Conservation (phyloP, 1,140 invertebrate genomes). For the Colletes latitarsis region DNA sequence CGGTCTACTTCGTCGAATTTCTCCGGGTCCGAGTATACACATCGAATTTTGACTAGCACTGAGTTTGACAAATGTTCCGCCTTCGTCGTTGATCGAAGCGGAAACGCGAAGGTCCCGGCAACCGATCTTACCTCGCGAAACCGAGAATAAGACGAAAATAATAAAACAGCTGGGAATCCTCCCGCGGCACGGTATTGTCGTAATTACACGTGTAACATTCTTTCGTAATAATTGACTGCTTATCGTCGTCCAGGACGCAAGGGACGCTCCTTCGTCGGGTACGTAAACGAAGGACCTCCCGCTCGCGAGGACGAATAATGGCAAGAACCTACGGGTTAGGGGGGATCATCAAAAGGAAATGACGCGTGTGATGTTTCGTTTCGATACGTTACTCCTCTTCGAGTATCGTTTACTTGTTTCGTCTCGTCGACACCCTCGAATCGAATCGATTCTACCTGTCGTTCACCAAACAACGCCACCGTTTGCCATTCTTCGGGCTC, state of each 20-base stretch:
- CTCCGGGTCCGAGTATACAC: conserved; percentile 47
- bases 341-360: conserved; percentile 46
- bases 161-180: conserved; percentile 24
- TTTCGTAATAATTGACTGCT: conserved; percentile 75
- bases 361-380: conserved; percentile 54
- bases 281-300: neutral
- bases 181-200: conserved; percentile 68
- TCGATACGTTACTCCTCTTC: conserved; percentile 41
- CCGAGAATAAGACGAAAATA: conserved; percentile 20
- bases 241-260: conserved; percentile 45
- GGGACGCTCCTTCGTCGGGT: conserved; percentile 17
- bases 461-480: conserved; percentile 21
- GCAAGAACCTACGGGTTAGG: conserved; percentile 63
- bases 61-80: conserved; percentile 47
- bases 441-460: neutral
- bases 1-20: conserved; percentile 18
- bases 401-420: conserved; percentile 44
- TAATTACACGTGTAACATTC: conserved; percentile 66
- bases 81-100: neutral
- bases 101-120: conserved; percentile 7
- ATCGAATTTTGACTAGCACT: conserved; percentile 79
- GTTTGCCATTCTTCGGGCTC: neutral
- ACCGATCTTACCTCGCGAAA: conserved; percentile 40
- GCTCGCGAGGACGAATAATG: conserved; percentile 57
- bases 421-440: conserved; percentile 36